These are phyloP conservation scores for Andricus grossulariae DNA, from an alignment of 1,140 invertebrate species.

Conservation along the genomic window DNA sequence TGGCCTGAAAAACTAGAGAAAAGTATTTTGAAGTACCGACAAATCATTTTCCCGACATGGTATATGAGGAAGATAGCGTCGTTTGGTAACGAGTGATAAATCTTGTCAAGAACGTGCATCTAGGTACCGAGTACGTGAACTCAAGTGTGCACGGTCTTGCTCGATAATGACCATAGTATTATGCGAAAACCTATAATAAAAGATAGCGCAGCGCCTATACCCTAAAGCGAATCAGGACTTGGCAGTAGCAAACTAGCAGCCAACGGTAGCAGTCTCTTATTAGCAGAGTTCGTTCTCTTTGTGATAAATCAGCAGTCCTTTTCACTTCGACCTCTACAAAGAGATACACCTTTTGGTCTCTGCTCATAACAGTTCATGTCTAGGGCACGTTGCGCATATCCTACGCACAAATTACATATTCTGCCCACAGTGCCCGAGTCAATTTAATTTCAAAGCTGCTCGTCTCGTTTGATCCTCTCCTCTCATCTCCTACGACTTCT, in stretches of 20 bases:
- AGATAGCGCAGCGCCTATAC: constrained; percentile 8
- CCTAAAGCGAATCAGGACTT: constrained; percentile 14
- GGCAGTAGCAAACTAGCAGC: constrained; percentile 1
- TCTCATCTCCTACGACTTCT: neutral
- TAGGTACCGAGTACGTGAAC: neutral
- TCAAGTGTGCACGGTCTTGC: constrained; percentile 1
- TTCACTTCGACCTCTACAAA: constrained; percentile 4
- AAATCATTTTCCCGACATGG: neutral
- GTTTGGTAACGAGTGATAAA: constrained; percentile 16
- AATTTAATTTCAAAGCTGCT: constrained; percentile 29
- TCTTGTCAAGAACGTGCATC: constrained; percentile 9
- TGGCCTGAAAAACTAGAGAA: too few relatives aligned
- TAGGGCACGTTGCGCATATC: neutral
- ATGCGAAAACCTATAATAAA: constrained; percentile 24
- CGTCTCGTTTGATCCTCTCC: neutral
- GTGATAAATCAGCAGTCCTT: constrained; percentile 3
- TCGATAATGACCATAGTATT: constrained; percentile 20
- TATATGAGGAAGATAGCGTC: neutral
- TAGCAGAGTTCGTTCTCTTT: constrained; percentile 24
- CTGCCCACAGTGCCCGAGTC: neutral
- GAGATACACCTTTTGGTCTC: neutral
- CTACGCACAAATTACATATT: constrained; percentile 13
- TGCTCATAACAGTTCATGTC: neutral
- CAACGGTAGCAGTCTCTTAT: constrained; percentile 29
- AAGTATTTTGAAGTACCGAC: too few relatives aligned